Base-by-base conservation (phyloP, 2,113 vertebrate genomes). In the Halcyon senegalensis region DNA sequence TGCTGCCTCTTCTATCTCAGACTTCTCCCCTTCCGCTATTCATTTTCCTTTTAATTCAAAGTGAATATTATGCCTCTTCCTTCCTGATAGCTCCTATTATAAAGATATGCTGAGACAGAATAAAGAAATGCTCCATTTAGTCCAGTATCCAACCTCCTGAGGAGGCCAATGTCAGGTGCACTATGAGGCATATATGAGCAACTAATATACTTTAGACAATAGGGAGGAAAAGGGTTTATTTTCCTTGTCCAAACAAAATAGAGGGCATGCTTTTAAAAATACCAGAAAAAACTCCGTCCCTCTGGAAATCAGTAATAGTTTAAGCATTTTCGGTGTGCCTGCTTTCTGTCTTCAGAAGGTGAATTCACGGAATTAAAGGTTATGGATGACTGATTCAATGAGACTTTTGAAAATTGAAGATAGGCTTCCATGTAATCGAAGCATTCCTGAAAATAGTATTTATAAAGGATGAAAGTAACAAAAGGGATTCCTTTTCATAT, bases 21-120 rank as follows among this genome's bases (percentile, higher is more conserved):
- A 59, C 64, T 90, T 82, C 83, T 88, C 37, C 63, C 60, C 51
- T 90, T 84, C 48, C 2, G 4, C 64, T 60, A 44, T 48, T 84
- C 62, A 76, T 80, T 89, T 94, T 73, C 76, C 30, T 70, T 96
- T 94, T 53, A 93, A 94, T 88, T 94, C 91, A 39, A 80, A 79
- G 58, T 0, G 31, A 77, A 44, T 60, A 85, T 87, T 94, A 63
- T 33, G 24, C 53, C 69, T 48, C 62, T 84, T 66, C 62, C 37
- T 19, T 87, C 84, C 46, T 72, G 41, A 76, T 41, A 41, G 55
- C 31, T 87, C 25, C 53, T n/a, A 78, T 74, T 91, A 73, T 68
- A 72, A 83, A 79, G 67, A 92, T 63, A n/a, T 51, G 90, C 81
- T 91, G 84, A 89, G 69, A 37, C 83, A 87, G 50, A 77, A 92